A percentile compares a stretch with the other conserved stretches of the same genome.
Evolutionary conservation across 2,113 vertebrate species (phyloP).

Genomic region (Cacatua alba): DNA sequence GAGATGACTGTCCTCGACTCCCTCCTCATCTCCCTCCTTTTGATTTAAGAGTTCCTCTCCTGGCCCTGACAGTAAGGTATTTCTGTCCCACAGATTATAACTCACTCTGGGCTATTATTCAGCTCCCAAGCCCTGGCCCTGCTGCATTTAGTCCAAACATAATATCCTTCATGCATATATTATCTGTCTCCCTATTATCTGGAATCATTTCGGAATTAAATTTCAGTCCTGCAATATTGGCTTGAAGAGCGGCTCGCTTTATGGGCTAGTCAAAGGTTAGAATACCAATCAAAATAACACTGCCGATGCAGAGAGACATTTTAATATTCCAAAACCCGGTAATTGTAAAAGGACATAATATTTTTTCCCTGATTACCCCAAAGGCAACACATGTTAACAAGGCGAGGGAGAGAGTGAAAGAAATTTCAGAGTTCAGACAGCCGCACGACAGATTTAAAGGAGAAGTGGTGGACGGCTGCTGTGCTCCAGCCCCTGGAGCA

Average conservation of each 20-base stretch:
- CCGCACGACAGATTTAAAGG: conserved; percentile 83
- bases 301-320: conserved; percentile 96
- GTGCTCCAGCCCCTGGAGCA: background rate
- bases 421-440: conserved; percentile 83
- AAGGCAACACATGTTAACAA: conserved; percentile 88
- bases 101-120: conserved; percentile 93
- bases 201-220: conserved; percentile 98
- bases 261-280: conserved; percentile 99
- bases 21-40: conserved; percentile 63
- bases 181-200: conserved; percentile 99
- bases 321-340: conserved; percentile 99
- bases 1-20: conserved; percentile 52
- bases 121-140: conserved; percentile 91
- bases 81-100: conserved; percentile 97
- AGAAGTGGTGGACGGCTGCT: conserved; percentile 60
- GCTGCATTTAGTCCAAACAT: conserved; percentile 93
- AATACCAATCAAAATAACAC: conserved; percentile 98
- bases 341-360: conserved; percentile 98
- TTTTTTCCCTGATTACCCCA: conserved; percentile 91
- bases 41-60: conserved; percentile 96
- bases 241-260: conserved; percentile 88
- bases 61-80: conserved; percentile 96
- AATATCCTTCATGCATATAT: conserved; percentile 99
- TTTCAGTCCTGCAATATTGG: conserved; percentile 91
- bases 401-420: conserved; percentile 83